A percentile compares a stretch with the other conserved stretches of the same genome.
Conservation (phyloP, 2,888 invertebrate genomes). For the Pecten maximus region DNA sequence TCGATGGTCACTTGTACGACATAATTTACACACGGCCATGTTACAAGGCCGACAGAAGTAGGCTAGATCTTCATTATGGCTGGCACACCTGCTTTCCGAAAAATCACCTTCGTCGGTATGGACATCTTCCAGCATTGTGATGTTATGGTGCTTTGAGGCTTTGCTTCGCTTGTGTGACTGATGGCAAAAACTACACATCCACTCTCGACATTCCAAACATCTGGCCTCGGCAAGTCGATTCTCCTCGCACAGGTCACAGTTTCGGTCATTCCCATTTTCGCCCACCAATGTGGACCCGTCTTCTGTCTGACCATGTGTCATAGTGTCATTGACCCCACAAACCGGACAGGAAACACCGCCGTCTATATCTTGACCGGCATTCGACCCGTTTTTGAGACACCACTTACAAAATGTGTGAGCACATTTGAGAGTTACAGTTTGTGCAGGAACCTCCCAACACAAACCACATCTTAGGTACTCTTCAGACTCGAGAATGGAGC, state of each 20-base stretch:
- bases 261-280: not conserved
- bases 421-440: conserved; percentile 41
- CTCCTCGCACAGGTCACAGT: conserved; percentile 43
- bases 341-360: not conserved
- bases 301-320: not conserved
- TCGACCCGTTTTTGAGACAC: conserved; percentile 35
- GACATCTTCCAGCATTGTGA: conserved; percentile 10
- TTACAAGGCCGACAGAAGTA: conserved; percentile 51
- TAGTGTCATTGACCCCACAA: not conserved
- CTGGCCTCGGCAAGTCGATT: conserved; percentile 36
- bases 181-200: conserved; percentile 43
- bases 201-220: conserved; percentile 39
- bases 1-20: conserved; percentile 45
- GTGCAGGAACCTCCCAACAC: conserved; percentile 40
- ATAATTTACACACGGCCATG: conserved; percentile 47
- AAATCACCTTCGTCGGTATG: not conserved
- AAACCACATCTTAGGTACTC: conserved; percentile 40
- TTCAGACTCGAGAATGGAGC: conserved; percentile 10
- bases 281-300: not conserved
- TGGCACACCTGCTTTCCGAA: conserved; percentile 26
- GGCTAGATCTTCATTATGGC: conserved; percentile 42
- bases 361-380: not conserved
- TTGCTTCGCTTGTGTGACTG: conserved; percentile 44
- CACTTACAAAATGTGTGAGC: conserved; percentile 40
- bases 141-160: conserved; percentile 44